Evolutionary conservation across 1,140 invertebrate species (phyloP).

Genomic region (Mizuhopecten yessoensis): DNA sequence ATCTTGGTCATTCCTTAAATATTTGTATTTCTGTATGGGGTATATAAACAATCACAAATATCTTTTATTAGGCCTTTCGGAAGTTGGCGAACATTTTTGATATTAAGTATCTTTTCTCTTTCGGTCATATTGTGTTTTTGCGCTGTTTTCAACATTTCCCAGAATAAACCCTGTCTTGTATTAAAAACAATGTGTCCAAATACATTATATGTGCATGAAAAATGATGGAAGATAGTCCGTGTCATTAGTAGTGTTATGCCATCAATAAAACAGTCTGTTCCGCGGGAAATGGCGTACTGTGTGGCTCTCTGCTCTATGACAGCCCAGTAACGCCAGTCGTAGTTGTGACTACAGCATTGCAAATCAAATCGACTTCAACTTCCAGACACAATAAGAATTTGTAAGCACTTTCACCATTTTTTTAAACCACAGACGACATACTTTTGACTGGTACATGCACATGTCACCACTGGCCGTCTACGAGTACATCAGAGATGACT

Average conservation of each 20-base stretch:
- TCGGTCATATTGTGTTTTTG: not conserved
- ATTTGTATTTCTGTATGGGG: too few species aligned
- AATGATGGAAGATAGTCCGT: not conserved
- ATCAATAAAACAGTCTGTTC: not conserved
- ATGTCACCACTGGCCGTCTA: too few species aligned
- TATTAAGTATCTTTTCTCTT: not conserved
- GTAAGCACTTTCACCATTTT: too few species aligned
- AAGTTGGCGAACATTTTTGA: not conserved
- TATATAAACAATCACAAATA: too few species aligned
- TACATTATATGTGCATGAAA: not conserved
- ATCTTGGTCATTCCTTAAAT: too few species aligned
- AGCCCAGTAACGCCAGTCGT: not conserved
- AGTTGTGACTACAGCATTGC: not conserved
- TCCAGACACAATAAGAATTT: not conserved
- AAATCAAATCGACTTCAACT: not conserved
- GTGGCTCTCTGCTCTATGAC: not conserved
- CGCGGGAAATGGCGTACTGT: not conserved
- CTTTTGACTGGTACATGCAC: too few species aligned
- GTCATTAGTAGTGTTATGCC: not conserved
- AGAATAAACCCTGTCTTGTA: not conserved
- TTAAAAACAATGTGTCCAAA: not conserved
- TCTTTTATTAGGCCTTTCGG: too few species aligned
- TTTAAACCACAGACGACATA: too few species aligned
- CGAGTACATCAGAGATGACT: too few species aligned
- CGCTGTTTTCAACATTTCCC: not conserved